Conservation (phyloP, 2,888 invertebrate genomes). For the Gari tellinella region DNA sequence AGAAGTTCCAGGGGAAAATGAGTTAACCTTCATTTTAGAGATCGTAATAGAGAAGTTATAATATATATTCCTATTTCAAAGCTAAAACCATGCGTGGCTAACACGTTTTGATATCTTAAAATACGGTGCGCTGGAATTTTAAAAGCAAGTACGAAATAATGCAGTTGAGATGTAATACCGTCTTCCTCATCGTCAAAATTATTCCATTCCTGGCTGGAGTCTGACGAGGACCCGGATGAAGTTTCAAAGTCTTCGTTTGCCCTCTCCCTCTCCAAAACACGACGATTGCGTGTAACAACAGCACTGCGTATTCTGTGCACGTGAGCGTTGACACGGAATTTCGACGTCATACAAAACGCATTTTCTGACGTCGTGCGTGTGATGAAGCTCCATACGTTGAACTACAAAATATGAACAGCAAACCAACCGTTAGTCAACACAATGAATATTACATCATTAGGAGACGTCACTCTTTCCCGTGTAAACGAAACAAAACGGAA, state of each 20-base stretch:
- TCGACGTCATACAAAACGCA: constrained; percentile 50
- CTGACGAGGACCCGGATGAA: constrained; percentile 34
- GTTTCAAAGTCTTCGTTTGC: constrained; percentile 14
- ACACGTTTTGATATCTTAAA: no score
- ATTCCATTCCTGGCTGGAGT: constrained; percentile 42
- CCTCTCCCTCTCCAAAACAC: constrained; percentile 12
- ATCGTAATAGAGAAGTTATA: no score
- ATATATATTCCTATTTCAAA: no score
- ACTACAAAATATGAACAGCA: constrained; percentile 25
- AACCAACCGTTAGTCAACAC: background rate
- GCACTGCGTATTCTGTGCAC: constrained; percentile 35
- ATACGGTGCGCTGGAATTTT: no score
- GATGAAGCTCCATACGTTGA: constrained; percentile 48
- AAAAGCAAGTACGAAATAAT: background rate
- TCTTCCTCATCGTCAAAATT: constrained; percentile 52
- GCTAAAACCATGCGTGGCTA: no score
- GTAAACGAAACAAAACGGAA: background rate
- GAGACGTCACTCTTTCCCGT: background rate
- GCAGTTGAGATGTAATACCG: constrained; percentile 10
- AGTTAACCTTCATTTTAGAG: no score
- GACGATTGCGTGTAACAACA: constrained; percentile 30
- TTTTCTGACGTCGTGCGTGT: constrained; percentile 38
- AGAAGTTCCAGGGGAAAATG: no score
- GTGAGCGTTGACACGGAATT: constrained; percentile 38
- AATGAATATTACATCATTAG: background rate